Base-by-base conservation (phyloP, 2,113 vertebrate genomes). In the Macquaria australasica region DNA sequence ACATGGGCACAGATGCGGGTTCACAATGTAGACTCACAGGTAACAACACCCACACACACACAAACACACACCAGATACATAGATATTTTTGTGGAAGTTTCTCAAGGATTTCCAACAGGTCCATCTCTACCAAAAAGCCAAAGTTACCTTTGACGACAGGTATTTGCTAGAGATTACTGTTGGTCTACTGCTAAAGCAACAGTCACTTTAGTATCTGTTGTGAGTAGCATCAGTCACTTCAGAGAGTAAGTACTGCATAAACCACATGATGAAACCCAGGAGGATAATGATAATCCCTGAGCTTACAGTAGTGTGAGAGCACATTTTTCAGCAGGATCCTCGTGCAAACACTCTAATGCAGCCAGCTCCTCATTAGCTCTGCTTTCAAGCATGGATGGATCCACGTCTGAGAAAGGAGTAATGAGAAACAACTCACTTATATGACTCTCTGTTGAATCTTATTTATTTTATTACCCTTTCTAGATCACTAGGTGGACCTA, bases 261-360 rank as follows among this genome's bases (percentile, higher is more conserved):
- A 89, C 75, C 88, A 74, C 87, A 84, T 77, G 66, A 91, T 77
- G 81, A 90, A 91, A 88, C 86, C 82, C 80, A 41, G 73, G 72
- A 79, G 83, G 86, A 92, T 91, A 85, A 88, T 87, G 81, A 86
- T 88, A 92, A 94, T 93, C 87, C 77, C 78, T 39, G 21, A 85
- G 82, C 48, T 86, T 85, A 89, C 83, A 84, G 81, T 79, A 78
- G 83, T 79, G 84, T 43, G 82, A 87, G 82, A 84, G 82, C 79
- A 88, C 66, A 59, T 64, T 77, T 92, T 85, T 92, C 82, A 87
- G 73, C 11, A 70, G 60, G 31, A 81, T 89, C 79, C 77, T 86
- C 34, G 68, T 89, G 90, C 85, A 93, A 89, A 91, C 81, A 83
- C 82, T 90, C 63, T 34, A 78, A 28, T 64, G 59, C 80, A 79